Conservation (phyloP, 2,113 vertebrate species). For the Porphyrio hochstetteri region DNA sequence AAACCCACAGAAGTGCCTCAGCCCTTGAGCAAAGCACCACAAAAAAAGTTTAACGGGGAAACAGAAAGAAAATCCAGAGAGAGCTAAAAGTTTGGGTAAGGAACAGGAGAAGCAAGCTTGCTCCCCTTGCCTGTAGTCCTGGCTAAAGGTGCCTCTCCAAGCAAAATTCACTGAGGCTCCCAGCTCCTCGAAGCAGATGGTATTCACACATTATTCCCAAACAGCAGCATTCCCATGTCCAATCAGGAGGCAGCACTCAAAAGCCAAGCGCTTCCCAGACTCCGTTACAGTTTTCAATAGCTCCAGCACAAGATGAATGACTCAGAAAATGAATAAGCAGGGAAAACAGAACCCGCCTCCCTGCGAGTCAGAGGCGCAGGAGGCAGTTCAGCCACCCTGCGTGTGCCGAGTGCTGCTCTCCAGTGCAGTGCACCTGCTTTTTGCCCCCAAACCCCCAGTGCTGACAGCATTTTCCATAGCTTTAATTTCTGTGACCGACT, state of each 20-base stretch:
- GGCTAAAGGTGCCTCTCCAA: constrained; percentile 61
- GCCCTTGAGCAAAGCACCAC: background rate
- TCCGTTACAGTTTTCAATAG: constrained; percentile 68
- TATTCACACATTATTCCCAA: constrained; percentile 73
- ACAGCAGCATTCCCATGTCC: constrained; percentile 82
- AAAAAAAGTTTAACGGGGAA: background rate
- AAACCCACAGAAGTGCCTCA: background rate
- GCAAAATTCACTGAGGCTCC: constrained; percentile 44
- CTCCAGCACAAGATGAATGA: constrained; percentile 73
- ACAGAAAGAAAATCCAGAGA: background rate
- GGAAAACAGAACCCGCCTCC: constrained; percentile 56
- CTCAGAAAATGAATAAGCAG: constrained; percentile 74
- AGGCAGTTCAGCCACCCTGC: background rate
- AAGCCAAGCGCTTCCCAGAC: constrained; percentile 66
- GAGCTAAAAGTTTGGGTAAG: background rate
- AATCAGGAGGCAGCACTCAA: constrained; percentile 78
- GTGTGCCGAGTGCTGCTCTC: background rate
- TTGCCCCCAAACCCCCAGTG: background rate
- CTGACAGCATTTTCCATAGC: background rate
- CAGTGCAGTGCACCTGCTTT: constrained; percentile 41
- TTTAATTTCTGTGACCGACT: background rate
- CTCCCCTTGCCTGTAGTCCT: constrained; percentile 13
- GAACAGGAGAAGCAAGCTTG: background rate
- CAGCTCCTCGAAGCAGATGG: constrained; percentile 72
- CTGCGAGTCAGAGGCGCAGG: background rate